Base-by-base conservation (phyloP, 2,113 vertebrate genomes). In the Zosterops pallidus region DNA sequence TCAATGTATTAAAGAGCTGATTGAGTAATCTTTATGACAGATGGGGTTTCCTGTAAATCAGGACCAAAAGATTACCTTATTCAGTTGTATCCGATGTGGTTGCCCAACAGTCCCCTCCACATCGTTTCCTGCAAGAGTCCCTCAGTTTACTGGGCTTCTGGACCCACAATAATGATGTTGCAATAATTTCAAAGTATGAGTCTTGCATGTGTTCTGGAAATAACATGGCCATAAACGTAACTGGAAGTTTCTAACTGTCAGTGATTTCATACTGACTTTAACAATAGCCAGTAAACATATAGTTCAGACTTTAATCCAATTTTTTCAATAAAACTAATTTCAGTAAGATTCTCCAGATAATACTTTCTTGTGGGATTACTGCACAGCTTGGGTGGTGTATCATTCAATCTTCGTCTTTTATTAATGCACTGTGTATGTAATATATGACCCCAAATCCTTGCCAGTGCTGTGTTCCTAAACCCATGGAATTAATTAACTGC, bases 41-140 rank as follows among this genome's bases (percentile, higher is more conserved):
- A 90, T 25, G 68, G 86, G 64, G 37, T 92, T 96, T 96, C 71
- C 88, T 70, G 68, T 96, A 83, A 93, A 70, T 70, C 46, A 20
- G 67, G 64, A 91, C 82, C 62, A 75, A 95, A 80, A 90, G 14
- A 56, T 91, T 72, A 95, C 79, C 92, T 97, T 97, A 70, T 41
- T 81, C 91, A 63, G 55, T 49, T 2, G 5, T 80, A 86, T 86
- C 86, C 75, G 7, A 89, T 39, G 72, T 56, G 69, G 55, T 78
- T 96, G 86, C 89, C 60, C 80, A 86, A 70, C 35, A 81, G 68
- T 11, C 22, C 28, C 81, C 64, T 44, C 77, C 67, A 29, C 44
- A 39, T n/a, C 0, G 5, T 52, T 94, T 94, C 60, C 68, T 0
- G 0, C 42, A 74, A 77, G 85, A 64, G 56, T 46, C 85, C 46